Evolutionary conservation across 2,113 vertebrate species (phyloP), one percentile per base, ranked within the genome.

Genomic region (Asarcornis scutulata): DNA sequence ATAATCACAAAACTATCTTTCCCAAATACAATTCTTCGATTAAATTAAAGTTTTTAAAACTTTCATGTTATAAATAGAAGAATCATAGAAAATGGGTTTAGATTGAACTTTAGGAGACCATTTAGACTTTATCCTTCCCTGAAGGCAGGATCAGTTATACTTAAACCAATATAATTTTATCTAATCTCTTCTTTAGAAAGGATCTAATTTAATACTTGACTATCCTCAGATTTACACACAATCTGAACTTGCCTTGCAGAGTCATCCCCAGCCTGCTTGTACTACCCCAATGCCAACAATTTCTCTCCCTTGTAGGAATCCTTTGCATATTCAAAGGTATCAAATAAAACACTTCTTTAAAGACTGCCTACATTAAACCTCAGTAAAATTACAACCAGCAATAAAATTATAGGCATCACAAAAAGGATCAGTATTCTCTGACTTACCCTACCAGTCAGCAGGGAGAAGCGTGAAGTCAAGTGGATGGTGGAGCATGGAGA

Each of bases 391-490:
- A 29, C 12, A 64, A 38, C 38, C 22, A 56, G 76, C 25, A 46
- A 18, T 13, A 36, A 64, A 88, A 55, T 5, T 12, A 34, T 1
- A 50, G 12, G n/a, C 25, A 60, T 34, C 40, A 11, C 40, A 36
- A 55, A 53, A 38, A 40, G 8, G 4, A 52, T 29, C 27, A 20
- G 23, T 6, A 17, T 16, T 25, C 59, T 55, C 55, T 17, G 38
- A 91, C 96, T 97, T 94, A 95, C 96, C 95, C 93, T n/a, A 36
- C 18, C 32, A 29, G 77, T 2, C 83, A 66, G 44, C 46, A 53
- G 84, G 58, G 60, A 95, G 86, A 60, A 56, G 86, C 52, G 21
- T 48, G 1, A 85, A 89, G 92, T 17, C 1, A 6, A 93, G 83
- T 10, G 73, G 86, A 34, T 96, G 89, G 53, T 9, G 77, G 48